Evolutionary conservation across 2,888 invertebrate species (phyloP), one percentile per base, ranked within the genome.

Genomic region (Thereva nobilitata): DNA sequence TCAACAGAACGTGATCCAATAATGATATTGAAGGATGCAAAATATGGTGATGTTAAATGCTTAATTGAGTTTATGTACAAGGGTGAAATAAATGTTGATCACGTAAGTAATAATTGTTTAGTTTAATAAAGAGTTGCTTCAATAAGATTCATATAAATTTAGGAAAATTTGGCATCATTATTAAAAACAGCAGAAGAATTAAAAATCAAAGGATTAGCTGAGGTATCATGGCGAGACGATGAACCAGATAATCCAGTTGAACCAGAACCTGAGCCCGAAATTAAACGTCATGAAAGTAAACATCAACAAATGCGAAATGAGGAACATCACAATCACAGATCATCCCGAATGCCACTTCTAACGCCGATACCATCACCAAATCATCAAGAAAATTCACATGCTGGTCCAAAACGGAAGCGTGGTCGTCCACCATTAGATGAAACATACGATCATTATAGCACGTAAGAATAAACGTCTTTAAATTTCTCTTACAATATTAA

Each of bases 41-140:
- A 92, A 78, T 95, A 92, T 77, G 88, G 91, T 72, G 95, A 95
- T 82, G 88, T 95, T 75, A 90, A 90, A 80, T 93, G 93, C 70
- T 85, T 95, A 72, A 91, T 95, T 65, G 93, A 94, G 80, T 95
- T 95, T 79, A 95, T 95, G 95, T 95, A 95, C 82, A 93, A 93
- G 76, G 95, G 95, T 71, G 95, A 95, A 84, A 95, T 95, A 80
- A 94, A 93, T 82, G 94, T 95, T 67, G 93, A 93, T 77, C 93
- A 94, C 83, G 94, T 94, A 80, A 89, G 91, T 87, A 37, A 42
- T 50, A 9, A 23, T 50, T 47, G n/a, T 47, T 10, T 37, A 5
- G 47, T 42, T 53, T 2, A 42, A 52, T 44, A 2, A 1, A 2
- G 42, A 64, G 6, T 41, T 34, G n/a, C 8, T 47, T 37, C 34